Percentiles rank a stretch among this genome's conserved stretches.
Conservation (phyloP, 1,140 invertebrate species). For the Neodiprion lecontei region DNA sequence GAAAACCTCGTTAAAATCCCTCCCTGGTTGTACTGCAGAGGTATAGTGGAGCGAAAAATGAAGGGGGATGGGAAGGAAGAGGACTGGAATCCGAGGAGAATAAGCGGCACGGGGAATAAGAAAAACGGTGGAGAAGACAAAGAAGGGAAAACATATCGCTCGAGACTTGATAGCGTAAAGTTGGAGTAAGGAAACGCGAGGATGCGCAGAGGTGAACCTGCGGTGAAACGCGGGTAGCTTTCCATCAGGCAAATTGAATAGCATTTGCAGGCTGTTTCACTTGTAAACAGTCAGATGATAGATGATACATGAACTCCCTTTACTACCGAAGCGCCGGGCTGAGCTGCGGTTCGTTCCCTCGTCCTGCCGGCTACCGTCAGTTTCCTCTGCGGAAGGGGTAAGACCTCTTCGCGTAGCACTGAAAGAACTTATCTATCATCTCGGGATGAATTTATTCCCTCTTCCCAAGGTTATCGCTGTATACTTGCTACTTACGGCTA, state of each 20-base stretch:
- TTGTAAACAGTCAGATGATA: conserved; percentile 38
- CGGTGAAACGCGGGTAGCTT: conserved; percentile 34
- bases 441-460: background rate
- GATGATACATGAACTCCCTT: background rate
- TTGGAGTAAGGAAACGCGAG: background rate
- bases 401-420: background rate
- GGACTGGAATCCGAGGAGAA: conserved; percentile 9
- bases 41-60: conserved; percentile 23
- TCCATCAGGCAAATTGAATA: conserved; percentile 49
- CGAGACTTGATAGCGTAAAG: background rate
- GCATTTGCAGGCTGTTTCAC: conserved; percentile 44
- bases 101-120: background rate
- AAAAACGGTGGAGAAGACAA: background rate
- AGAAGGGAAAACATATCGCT: background rate
- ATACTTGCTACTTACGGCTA: no score
- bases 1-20: no score
- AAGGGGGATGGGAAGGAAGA: conserved; percentile 29
- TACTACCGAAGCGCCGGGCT: no score
- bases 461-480: no score
- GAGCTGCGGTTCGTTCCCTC: background rate
- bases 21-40: no score
- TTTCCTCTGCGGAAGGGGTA: background rate
- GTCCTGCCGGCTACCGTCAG: background rate
- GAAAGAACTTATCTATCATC: background rate
- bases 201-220: conserved; percentile 19